These are phyloP conservation scores for Anomalospiza imberbis DNA, from an alignment of 2,797 vertebrate species.

Conservation along the genomic window DNA sequence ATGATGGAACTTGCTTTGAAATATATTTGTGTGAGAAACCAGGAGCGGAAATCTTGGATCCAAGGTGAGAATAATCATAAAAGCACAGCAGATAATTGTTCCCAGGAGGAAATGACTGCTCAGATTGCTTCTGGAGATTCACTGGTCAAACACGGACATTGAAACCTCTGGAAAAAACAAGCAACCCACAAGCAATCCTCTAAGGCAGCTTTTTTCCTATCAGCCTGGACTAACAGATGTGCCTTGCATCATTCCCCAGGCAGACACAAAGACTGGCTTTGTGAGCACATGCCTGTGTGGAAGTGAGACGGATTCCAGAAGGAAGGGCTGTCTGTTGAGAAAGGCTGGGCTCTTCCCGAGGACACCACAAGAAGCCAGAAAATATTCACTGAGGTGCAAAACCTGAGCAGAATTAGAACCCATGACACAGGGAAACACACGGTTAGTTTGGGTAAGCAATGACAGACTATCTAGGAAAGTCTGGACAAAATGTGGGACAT, in stretches of 20 bases:
- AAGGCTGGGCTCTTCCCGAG: background rate
- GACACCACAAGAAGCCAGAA: background rate
- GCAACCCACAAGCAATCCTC: background rate
- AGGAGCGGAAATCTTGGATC: background rate
- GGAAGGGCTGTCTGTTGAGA: background rate
- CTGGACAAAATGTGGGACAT: background rate
- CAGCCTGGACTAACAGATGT: constrained; percentile 16
- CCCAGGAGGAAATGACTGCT: background rate
- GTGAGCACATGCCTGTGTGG: background rate
- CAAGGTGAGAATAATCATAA: background rate
- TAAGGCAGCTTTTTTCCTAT: background rate
- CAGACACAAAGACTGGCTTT: constrained; percentile 22
- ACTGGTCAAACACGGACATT: background rate
- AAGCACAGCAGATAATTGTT: background rate
- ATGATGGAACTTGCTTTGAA: background rate
- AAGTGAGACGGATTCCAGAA: constrained; percentile 26
- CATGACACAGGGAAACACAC: background rate
- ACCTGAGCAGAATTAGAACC: background rate
- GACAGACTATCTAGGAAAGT: background rate
- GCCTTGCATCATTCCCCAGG: background rate
- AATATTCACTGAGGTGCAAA: background rate
- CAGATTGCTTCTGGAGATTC: background rate
- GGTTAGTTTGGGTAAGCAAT: background rate
- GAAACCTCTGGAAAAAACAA: background rate
- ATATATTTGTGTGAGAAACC: background rate